phyloP scores from a whole-genome alignment of 92 coral and sea anemone genomes.

The Parazoanthus swiftii region DNA sequence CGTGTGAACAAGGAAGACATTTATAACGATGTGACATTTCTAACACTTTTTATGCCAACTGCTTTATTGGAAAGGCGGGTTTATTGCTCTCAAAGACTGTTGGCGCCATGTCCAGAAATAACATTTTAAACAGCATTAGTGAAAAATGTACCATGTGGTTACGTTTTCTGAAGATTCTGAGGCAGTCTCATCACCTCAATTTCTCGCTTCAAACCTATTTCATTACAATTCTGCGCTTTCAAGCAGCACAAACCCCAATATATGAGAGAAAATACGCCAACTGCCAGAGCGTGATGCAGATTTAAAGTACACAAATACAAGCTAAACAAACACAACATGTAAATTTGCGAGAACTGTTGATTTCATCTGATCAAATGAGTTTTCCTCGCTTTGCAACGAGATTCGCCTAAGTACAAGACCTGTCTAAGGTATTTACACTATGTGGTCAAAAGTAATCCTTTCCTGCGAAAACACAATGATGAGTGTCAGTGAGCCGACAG shows the following conservation, averaged over 20 bases:
- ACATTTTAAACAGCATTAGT: conserved; percentile 25
- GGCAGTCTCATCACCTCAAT: neutral
- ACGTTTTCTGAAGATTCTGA: neutral
- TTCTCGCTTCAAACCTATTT: neutral
- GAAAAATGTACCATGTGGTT: neutral
- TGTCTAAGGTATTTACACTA: neutral
- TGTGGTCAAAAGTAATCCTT: neutral
- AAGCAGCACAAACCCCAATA: neutral
- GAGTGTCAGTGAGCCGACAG: conserved; percentile 22
- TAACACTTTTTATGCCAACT: conserved; percentile 21
- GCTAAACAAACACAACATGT: conserved; percentile 35
- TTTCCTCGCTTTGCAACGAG: neutral
- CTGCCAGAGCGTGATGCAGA: conserved; percentile 3
- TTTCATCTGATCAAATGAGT: neutral
- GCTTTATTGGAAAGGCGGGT: neutral
- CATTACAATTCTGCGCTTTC: neutral
- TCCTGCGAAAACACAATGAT: neutral
- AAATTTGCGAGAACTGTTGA: conserved; percentile 33
- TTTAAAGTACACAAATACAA: conserved; percentile 35
- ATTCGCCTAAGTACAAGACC: neutral
- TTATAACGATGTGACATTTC: conserved; percentile 27
- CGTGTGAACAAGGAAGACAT: neutral
- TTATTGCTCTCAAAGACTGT: neutral
- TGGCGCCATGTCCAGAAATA: conserved; percentile 20
- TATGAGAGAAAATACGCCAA: neutral